Evolutionary conservation across 2,888 invertebrate genomes (phyloP).

Genomic region (Achlya flavicornis): DNA sequence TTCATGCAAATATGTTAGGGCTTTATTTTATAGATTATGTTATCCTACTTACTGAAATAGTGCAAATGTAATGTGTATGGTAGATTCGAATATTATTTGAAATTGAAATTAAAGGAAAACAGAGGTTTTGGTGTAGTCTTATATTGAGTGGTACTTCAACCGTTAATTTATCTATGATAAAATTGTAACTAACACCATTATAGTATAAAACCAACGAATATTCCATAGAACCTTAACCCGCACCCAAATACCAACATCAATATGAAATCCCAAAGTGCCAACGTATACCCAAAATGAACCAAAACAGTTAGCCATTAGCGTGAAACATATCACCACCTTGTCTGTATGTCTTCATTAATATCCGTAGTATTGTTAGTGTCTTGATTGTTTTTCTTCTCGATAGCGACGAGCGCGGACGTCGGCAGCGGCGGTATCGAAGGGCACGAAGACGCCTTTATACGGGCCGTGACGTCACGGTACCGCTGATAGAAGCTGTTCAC

Average conservation of each 20-base stretch:
- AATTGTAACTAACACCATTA: too few species aligned
- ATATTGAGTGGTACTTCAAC: too few species aligned
- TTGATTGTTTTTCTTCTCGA: conserved; percentile 61
- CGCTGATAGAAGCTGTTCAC: conserved; percentile 93
- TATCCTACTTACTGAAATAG: too few species aligned
- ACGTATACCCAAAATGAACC: conserved; percentile 30
- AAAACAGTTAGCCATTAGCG: conserved; percentile 31
- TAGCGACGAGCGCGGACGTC: conserved; percentile 62
- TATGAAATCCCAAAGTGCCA: conserved; percentile 15
- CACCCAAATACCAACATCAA: not conserved
- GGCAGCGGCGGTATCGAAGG: conserved; percentile 88
- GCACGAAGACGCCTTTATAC: conserved; percentile 94
- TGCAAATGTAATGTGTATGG: too few species aligned
- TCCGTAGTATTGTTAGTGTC: conserved; percentile 65
- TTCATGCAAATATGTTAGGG: too few species aligned
- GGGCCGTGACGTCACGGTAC: conserved; percentile 93
- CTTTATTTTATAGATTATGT: too few species aligned
- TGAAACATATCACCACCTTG: conserved; percentile 65
- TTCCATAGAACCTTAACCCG: too few species aligned
- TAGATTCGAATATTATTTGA: too few species aligned
- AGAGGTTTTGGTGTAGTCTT: too few species aligned
- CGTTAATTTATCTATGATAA: too few species aligned
- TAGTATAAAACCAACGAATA: too few species aligned
- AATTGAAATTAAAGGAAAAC: too few species aligned
- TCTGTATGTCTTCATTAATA: conserved; percentile 74